Base-by-base conservation (phyloP, 2,888 invertebrate genomes). In the Mesorhabditis belari region DNA sequence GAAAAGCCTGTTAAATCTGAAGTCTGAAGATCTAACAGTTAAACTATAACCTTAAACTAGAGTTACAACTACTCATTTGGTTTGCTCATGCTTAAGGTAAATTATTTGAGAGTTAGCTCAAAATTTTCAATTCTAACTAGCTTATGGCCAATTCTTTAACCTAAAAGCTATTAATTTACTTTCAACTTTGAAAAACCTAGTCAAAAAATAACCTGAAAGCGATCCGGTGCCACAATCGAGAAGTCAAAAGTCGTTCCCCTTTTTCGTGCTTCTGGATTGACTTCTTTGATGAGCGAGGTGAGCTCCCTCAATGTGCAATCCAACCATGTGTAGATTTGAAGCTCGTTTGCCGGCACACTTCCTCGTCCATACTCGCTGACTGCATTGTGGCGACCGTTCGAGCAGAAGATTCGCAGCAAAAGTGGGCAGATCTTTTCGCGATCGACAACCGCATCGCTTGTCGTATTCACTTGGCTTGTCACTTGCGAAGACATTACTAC, bases 301-400 rank as follows among this genome's bases (percentile, higher is more conserved):
- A 98, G 86, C 84, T 98, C 98, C 67, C 92, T 88, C 19, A 99
- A 85, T 0, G 93, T 93, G 4, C 98, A 98, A 84, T 99, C 88
- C 86, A 87, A 91, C 96, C 96, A 98, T 28, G 96, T 98, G 82
- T 98, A 96, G 77, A 98, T 95, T 84, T 98, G 96, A 21, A 98
- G 85, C 82, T 98, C 96, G 82, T 95, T 96, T 59, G 91, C 88
- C 5, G 98, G 98, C 9, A 66, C 66, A n/a, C 58, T 58, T 2
- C 93, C 91, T 44, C 93, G 93, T 62, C 88, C 87, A 81, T 92
- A 98, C 76, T 98, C 98, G 62, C 87, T 87, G 19, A 90, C 85
- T 57, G 90, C 89, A 82, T 95, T 91, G 82, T 98, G 98, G 49
- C 94, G 87, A 9, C 92, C 92, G 62, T 86, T 86, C 61, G 82